Conservation (phyloP, 2,888 invertebrate genomes). For the Notodonta dromedarius region DNA sequence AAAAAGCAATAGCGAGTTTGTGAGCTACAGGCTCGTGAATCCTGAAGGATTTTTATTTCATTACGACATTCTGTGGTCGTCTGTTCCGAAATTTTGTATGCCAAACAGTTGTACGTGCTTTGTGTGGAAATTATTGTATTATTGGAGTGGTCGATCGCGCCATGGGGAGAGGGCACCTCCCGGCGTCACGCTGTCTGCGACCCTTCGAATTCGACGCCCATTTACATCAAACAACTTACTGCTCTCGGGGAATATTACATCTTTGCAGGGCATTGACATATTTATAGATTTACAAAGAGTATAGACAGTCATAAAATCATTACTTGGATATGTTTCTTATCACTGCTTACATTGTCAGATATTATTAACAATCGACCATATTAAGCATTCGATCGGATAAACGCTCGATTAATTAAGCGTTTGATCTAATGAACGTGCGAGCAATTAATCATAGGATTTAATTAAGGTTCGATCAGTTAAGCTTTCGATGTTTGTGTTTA, state of each 20-base stretch:
- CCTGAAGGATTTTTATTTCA: conserved; percentile 12
- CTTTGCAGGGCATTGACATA: conserved; percentile 30
- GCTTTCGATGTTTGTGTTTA: too few relatives aligned
- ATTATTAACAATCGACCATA: too few relatives aligned
- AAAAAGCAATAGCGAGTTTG: not conserved
- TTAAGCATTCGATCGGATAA: too few relatives aligned
- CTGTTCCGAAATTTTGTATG: conserved; percentile 8
- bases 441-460: too few relatives aligned
- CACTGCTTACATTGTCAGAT: too few relatives aligned
- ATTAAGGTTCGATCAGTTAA: too few relatives aligned
- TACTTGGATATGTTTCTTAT: conserved; percentile 17
- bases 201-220: conserved; percentile 41
- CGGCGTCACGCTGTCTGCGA: conserved; percentile 70
- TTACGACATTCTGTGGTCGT: conserved; percentile 15
- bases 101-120: conserved; percentile 22
- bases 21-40: not conserved
- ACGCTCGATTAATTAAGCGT: too few relatives aligned
- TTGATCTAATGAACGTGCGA: too few relatives aligned
- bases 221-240: conserved; percentile 45
- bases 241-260: conserved; percentile 39
- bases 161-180: conserved; percentile 39
- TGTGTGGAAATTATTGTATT: conserved; percentile 21
- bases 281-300: conserved; percentile 14
- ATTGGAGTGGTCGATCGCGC: conserved; percentile 60
- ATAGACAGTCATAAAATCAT: conserved; percentile 7